Percentiles rank a stretch among this genome's conserved stretches.
Evolutionary conservation across 2,888 invertebrate species (phyloP).

Genomic region (Polymixis lichenea): DNA sequence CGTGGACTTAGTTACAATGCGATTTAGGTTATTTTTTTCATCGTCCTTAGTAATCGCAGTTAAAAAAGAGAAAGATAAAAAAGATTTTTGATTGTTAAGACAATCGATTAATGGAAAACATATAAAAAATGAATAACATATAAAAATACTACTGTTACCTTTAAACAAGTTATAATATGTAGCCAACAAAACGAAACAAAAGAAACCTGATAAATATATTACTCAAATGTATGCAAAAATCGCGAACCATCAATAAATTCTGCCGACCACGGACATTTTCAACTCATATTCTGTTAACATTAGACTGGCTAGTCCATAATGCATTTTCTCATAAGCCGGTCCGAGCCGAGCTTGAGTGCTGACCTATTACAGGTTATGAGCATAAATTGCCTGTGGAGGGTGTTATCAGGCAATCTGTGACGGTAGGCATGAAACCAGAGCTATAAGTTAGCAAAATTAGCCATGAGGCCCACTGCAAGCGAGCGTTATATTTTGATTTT

Average conservation of each 20-base stretch:
- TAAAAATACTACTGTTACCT: neutral
- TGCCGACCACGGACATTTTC: slow-evolving; percentile 5
- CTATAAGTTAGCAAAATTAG: slow-evolving; percentile 57
- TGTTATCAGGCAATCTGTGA: slow-evolving; percentile 75
- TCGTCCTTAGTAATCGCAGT: too few relatives aligned
- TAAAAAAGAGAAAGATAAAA: too few relatives aligned
- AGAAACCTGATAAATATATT: neutral
- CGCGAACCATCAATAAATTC: neutral
- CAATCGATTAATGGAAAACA: neutral
- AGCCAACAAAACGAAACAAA: neutral
- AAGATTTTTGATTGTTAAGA: neutral
- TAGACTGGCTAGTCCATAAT: slow-evolving; percentile 33
- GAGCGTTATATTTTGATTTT: neutral
- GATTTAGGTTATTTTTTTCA: too few relatives aligned
- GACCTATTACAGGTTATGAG: slow-evolving; percentile 71
- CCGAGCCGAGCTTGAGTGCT: slow-evolving; percentile 46
- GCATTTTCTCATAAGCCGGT: slow-evolving; percentile 58
- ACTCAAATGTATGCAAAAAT: slow-evolving; percentile 3
- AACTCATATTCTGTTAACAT: slow-evolving; percentile 27
- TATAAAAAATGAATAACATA: too few relatives aligned
- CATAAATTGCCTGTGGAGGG: slow-evolving; percentile 70
- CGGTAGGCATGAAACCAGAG: slow-evolving; percentile 64
- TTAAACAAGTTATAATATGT: neutral
- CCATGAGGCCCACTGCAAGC: slow-evolving; percentile 28
- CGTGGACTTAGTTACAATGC: too few relatives aligned